Base-by-base conservation (phyloP, 2,113 vertebrate genomes). In the Rynchops niger region DNA sequence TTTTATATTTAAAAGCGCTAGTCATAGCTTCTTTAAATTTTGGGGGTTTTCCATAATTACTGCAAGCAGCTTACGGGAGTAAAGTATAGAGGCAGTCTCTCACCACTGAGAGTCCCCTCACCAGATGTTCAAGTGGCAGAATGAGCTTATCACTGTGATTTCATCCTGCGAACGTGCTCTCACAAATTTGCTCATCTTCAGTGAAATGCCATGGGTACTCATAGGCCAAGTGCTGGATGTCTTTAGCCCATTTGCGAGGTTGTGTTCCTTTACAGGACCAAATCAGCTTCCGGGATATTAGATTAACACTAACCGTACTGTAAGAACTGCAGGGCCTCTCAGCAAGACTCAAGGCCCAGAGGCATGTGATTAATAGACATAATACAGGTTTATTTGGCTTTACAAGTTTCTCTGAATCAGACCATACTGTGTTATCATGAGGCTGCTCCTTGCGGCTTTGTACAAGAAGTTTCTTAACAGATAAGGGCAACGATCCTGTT, bases 71-170 rank as follows among this genome's bases (percentile, higher is more conserved):
- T 52, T 42, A n/a, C 11, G 21, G 14, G 14, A 59, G 32, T 26
- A 12, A 55, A 61, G 15, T 3, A 17, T 2, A 55, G 20, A 66
- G 15, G 12, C 18, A 55, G 23, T 3, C 12, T 45, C 10, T 63
- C 17, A 17, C 26, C 16, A n/a, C 32, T n/a, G 52, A 34, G n/a
- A n/a, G n/a, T n/a, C n/a, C n/a, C n/a, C n/a, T n/a, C n/a, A n/a
- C n/a, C n/a, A n/a, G n/a, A 29, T 5, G 5, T 23, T 27, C 2
- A 2, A 5, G 1, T 15, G 7, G 18, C 5, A 74, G 55, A 47
- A 38, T 0, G 9, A 47, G 36, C 9, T 76, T 4, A 1, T n/a
- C 29, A 9, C 50, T 50, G 5, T 6, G 11, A 26, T 70, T 38
- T 20, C 5, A 40, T 4, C 16, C 71, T 14, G 4, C 16, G 3